These are phyloP conservation scores for Oopsacas minuta DNA, from an alignment of 37 sponge, comb jelly and placozoan genomes.

Conservation along the genomic window DNA sequence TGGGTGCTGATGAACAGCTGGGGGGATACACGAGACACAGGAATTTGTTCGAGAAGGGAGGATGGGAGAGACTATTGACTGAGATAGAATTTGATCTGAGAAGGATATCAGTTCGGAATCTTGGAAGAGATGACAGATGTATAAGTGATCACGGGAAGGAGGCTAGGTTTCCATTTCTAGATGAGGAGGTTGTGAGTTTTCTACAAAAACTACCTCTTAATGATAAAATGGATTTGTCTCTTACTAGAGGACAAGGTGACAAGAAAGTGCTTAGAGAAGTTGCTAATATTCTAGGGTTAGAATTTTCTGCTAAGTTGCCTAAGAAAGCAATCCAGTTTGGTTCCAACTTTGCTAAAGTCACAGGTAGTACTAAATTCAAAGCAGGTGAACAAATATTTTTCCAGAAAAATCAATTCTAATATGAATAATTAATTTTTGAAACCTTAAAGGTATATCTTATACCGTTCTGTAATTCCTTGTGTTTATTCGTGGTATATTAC, in stretches of 20 bases:
- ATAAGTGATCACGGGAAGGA: conserved; percentile 82
- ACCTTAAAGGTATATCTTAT: too few species aligned
- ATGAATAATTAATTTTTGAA: too few species aligned
- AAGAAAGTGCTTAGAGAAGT: conserved; percentile 75
- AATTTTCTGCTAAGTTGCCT: conserved; percentile 35
- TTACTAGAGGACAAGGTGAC: conserved; percentile 82
- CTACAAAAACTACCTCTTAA: conserved; percentile 58
- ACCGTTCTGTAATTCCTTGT: too few species aligned
- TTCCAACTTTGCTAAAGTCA: conserved; percentile 63
- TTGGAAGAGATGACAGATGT: conserved; percentile 96
- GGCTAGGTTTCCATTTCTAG: conserved; percentile 84
- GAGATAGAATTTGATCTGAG: conserved; percentile 76
- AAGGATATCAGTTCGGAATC: conserved; percentile 72
- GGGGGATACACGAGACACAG: conserved; percentile 84
- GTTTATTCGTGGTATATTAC: too few species aligned
- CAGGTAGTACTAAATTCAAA: conserved; percentile 25
- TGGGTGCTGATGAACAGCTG: conserved; percentile 88
- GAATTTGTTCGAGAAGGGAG: conserved; percentile 34
- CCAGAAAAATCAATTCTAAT: neutral
- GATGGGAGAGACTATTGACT: conserved; percentile 48
- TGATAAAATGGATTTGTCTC: conserved; percentile 68
- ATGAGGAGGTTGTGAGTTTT: conserved; percentile 77
- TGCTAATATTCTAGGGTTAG: conserved; percentile 58
- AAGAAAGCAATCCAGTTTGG: conserved; percentile 99
- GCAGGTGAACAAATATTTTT: neutral